Evolutionary conservation across 2,113 vertebrate genomes (phyloP).

Genomic region (Antigone vipio): DNA sequence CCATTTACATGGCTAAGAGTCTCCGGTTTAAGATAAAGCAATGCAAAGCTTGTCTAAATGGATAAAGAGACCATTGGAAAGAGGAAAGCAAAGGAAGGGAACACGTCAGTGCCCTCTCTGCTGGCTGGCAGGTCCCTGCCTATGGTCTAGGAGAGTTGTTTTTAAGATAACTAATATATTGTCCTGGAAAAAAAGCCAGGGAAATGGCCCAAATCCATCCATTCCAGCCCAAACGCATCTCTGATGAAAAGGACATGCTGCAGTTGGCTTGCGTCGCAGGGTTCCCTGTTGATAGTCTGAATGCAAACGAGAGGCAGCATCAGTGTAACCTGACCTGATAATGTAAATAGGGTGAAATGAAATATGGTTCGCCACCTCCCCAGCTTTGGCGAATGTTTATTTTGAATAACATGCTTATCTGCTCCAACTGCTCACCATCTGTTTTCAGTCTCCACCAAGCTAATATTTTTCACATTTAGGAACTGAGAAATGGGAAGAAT

Average conservation of each 20-base stretch:
- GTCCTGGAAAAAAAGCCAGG: neutral
- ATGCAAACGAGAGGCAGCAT: constrained; percentile 68
- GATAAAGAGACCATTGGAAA: neutral
- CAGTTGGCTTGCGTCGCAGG: constrained; percentile 28
- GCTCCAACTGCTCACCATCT: constrained; percentile 79
- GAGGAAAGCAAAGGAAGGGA: neutral
- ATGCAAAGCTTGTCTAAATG: rapidly evolving
- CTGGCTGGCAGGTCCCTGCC: neutral
- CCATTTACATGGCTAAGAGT: rapidly evolving
- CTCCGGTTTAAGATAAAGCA: neutral
- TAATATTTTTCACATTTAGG: constrained; percentile 76
- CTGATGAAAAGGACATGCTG: neutral
- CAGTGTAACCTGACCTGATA: constrained; percentile 68
- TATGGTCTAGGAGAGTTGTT: neutral
- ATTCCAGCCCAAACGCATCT: neutral
- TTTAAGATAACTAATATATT: neutral
- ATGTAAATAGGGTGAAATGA: constrained; percentile 74
- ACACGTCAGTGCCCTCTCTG: neutral
- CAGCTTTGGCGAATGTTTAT: constrained; percentile 79
- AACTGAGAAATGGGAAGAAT: constrained; percentile 69
- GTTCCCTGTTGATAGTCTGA: constrained; percentile 49
- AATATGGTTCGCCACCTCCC: constrained; percentile 71
- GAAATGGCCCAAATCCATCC: neutral
- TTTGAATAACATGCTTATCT: constrained; percentile 76
- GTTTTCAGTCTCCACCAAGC: constrained; percentile 75